phyloP scores from a whole-genome alignment of 2,113 vertebrate species.

The Bostrychus sinensis region DNA sequence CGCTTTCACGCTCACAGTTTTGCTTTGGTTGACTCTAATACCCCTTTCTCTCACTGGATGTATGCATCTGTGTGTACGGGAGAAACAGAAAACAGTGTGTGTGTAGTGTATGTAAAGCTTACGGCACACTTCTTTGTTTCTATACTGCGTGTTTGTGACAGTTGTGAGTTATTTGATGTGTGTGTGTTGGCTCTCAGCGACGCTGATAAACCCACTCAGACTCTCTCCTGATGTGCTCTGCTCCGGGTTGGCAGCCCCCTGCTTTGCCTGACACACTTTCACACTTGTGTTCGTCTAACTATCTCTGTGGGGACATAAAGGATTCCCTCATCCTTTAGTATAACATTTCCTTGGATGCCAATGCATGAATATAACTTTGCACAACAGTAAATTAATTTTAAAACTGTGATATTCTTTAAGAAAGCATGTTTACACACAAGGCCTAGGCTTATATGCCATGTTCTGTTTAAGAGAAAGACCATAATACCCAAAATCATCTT shows the following conservation, averaged over 20 bases:
- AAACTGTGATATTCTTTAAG: too few relatives aligned
- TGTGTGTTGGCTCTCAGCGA: conserved; percentile 85
- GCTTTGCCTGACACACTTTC: conserved; percentile 88
- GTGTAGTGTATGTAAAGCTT: conserved; percentile 32
- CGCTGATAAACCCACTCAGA: conserved; percentile 99
- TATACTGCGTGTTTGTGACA: conserved; percentile 55
- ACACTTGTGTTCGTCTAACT: not conserved
- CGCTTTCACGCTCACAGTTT: conserved; percentile 99
- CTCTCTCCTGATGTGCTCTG: conserved; percentile 96
- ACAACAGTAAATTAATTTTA: too few relatives aligned
- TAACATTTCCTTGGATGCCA: not conserved
- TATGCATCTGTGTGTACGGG: conserved; percentile 33
- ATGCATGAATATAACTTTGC: not conserved
- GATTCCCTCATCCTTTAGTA: too few relatives aligned
- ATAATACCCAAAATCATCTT: too few relatives aligned
- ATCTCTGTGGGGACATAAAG: not conserved
- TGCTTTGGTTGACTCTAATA: conserved; percentile 98
- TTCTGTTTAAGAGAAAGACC: too few relatives aligned
- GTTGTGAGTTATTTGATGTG: conserved; percentile 38
- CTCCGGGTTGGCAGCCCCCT: conserved; percentile 91
- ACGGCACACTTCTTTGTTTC: conserved; percentile 61
- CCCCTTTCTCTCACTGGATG: conserved; percentile 92
- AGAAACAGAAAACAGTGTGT: conserved; percentile 16
- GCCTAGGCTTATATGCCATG: too few relatives aligned
- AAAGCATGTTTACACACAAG: too few relatives aligned